phyloP scores from a whole-genome alignment of 2,113 vertebrate genomes.

The Sinocyclocheilus maitianheensis region DNA sequence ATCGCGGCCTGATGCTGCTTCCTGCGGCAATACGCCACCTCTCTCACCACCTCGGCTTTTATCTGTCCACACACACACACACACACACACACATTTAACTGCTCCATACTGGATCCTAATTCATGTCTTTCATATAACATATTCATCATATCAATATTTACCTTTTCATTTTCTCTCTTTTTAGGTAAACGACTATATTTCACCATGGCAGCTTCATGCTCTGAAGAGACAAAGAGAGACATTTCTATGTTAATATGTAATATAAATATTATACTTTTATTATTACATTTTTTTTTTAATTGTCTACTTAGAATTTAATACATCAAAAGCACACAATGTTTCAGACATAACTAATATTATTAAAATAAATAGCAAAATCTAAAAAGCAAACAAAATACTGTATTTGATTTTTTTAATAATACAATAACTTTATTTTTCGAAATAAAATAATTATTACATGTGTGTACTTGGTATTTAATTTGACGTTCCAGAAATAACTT shows the following conservation, averaged over 20 bases:
- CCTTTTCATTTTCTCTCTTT: conserved; percentile 96
- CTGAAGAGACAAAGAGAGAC: conserved; percentile 67
- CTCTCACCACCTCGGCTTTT: conserved; percentile 85
- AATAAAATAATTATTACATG: background rate
- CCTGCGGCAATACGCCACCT: conserved; percentile 89
- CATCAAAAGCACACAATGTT: background rate
- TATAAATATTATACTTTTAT: background rate
- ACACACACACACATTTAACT: background rate
- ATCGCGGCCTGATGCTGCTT: conserved; percentile 94
- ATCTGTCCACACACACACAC: conserved; percentile 71
- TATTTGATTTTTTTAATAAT: background rate
- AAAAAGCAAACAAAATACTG: background rate
- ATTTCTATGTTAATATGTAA: background rate
- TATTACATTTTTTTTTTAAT: background rate
- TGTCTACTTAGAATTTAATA: background rate
- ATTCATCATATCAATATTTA: conserved; percentile 57
- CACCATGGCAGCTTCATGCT: conserved; percentile 95
- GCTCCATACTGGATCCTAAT: background rate
- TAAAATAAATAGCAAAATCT: background rate
- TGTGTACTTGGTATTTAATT: background rate
- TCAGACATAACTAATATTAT: background rate
- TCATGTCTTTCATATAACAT: background rate
- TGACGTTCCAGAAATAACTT: background rate
- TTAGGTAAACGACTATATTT: conserved; percentile 96
- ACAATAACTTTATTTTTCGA: background rate